Conservation (phyloP, 2,797 vertebrate genomes). For the Dendrocincla tyrannina region DNA sequence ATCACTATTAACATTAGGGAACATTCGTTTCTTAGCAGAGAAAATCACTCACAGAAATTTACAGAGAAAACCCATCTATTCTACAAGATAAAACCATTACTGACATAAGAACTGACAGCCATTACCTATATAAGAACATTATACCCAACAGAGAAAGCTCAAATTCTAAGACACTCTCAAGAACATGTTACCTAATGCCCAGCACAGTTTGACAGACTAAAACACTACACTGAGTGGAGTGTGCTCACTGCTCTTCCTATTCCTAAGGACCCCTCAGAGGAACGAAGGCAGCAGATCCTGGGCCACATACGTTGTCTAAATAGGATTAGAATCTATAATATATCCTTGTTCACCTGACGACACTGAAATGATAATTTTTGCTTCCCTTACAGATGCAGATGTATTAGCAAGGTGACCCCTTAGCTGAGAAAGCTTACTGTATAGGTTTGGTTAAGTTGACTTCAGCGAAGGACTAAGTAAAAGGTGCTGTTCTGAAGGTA, state of each 20-base stretch:
- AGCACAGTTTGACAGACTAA: background rate
- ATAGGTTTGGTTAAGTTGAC: background rate
- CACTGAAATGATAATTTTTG: background rate
- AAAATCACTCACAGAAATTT: background rate
- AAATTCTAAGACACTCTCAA: background rate
- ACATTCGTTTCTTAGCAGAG: background rate
- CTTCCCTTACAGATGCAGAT: background rate
- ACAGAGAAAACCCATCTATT: background rate
- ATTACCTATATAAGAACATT: background rate
- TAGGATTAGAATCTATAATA: background rate
- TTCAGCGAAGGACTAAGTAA: background rate
- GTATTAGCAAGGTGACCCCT: background rate
- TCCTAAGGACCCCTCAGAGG: background rate
- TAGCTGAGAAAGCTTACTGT: background rate
- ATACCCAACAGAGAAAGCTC: background rate
- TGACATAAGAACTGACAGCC: background rate
- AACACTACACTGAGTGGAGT: background rate
- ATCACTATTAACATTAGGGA: background rate
- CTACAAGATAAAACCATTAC: background rate
- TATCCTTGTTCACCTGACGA: background rate
- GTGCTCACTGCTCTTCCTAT: background rate
- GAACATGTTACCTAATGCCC: background rate
- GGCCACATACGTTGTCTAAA: background rate
- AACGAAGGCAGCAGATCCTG: background rate
- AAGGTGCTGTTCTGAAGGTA: background rate